A percentile compares a stretch with the other conserved stretches of the same genome.
phyloP scores from a whole-genome alignment of 2,888 invertebrate genomes.

The Cacoxenus indagator region DNA sequence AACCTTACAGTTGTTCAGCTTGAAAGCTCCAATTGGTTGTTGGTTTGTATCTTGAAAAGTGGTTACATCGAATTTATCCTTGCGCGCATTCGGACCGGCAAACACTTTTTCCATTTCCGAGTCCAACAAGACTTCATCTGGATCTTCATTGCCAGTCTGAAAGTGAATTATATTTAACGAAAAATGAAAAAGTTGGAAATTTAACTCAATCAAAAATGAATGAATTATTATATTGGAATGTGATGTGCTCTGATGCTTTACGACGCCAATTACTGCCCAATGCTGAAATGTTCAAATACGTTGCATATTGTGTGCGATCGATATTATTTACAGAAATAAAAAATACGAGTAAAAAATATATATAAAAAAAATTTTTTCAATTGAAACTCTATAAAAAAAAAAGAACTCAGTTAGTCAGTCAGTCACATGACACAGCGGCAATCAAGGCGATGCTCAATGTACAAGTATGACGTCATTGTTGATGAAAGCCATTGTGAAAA shows the following conservation, averaged over 20 bases:
- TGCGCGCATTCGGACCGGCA: constrained; percentile 76
- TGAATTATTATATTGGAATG: background rate
- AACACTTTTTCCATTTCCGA: constrained; percentile 92
- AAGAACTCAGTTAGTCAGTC: no score
- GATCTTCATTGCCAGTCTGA: constrained; percentile 73
- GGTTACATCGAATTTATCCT: constrained; percentile 75
- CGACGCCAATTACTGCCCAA: background rate
- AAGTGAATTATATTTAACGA: constrained; percentile 25
- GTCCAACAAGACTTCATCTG: constrained; percentile 82
- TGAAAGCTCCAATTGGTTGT: constrained; percentile 63
- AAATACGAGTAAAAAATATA: no score
- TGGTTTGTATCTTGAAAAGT: constrained; percentile 70
- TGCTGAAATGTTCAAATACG: constrained; percentile 40
- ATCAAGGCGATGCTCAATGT: no score
- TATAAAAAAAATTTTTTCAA: no score
- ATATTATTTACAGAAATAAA: no score
- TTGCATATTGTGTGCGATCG: constrained; percentile 15
- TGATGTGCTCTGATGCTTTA: background rate
- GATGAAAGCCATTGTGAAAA: constrained; percentile 30
- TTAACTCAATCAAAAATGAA: background rate
- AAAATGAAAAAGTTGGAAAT: background rate
- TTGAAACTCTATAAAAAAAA: constrained; percentile 55
- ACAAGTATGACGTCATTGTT: no score
- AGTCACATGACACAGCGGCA: constrained; percentile 48
- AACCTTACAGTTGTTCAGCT: constrained; percentile 61